phyloP scores from a whole-genome alignment of 2,797 vertebrate genomes.

The Pygocentrus nattereri region DNA sequence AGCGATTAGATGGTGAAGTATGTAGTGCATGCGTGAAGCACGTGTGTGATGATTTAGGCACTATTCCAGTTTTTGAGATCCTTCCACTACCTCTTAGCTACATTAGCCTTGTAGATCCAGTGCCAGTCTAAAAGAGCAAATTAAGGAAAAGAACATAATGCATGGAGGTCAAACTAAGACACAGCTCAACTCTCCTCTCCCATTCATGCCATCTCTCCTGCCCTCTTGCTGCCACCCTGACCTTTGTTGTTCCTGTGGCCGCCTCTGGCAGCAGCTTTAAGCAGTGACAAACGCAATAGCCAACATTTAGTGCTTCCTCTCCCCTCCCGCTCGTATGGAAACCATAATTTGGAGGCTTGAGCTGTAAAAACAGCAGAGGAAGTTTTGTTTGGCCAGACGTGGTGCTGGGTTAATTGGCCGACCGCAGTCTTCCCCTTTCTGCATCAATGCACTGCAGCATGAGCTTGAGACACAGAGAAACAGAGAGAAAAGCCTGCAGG shows the following conservation, averaged over 20 bases:
- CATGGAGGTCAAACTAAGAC: not conserved
- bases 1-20: no score
- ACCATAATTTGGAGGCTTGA: constrained; percentile 77
- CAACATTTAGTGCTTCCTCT: constrained; percentile 61
- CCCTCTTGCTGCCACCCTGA: constrained; percentile 53
- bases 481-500: constrained; percentile 59
- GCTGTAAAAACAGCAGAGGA: constrained; percentile 81
- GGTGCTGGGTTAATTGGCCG: constrained; percentile 77
- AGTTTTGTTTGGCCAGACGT: constrained; percentile 81
- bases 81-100: no score
- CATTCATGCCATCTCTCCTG: constrained; percentile 52
- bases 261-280: constrained; percentile 57
- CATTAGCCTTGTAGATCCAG: not conserved
- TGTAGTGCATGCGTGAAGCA: no score
- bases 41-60: no score
- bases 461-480: constrained; percentile 67
- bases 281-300: constrained; percentile 69
- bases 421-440: constrained; percentile 78
- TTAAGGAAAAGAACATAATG: not conserved
- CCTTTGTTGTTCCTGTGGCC: constrained; percentile 53
- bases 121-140: not conserved
- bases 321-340: constrained; percentile 70
- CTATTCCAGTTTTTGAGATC: no score
- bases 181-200: constrained; percentile 41
- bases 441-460: constrained; percentile 75